These are phyloP conservation scores for Drosophila guanche DNA, from an alignment of 1,140 invertebrate genomes.

Conservation along the genomic window DNA sequence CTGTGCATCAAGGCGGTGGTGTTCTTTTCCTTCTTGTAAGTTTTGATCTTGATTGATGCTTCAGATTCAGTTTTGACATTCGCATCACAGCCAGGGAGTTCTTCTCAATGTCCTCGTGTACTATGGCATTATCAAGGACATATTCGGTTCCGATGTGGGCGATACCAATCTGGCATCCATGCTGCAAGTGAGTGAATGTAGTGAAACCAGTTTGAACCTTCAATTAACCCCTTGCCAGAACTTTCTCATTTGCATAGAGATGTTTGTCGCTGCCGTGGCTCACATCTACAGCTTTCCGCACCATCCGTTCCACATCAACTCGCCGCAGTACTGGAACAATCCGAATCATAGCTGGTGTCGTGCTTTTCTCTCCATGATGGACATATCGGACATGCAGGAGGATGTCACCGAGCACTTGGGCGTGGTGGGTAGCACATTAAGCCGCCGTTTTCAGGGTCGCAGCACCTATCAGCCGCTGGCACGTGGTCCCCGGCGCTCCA, in stretches of 20 bases:
- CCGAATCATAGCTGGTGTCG: slow-evolving; percentile 84
- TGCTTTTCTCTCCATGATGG: slow-evolving; percentile 93
- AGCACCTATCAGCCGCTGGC: slow-evolving; percentile 88
- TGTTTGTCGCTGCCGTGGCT: slow-evolving; percentile 97
- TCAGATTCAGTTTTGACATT: neutral
- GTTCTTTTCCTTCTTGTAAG: slow-evolving; percentile 99
- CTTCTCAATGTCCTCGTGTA: slow-evolving; percentile 94
- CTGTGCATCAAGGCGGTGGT: slow-evolving; percentile 99
- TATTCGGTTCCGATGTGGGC: slow-evolving; percentile 86
- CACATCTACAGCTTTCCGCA: slow-evolving; percentile 98
- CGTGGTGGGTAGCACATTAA: slow-evolving; percentile 91
- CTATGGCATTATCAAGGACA: slow-evolving; percentile 87
- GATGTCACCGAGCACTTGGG: slow-evolving; percentile 96
- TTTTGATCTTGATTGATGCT: slow-evolving; percentile 44
- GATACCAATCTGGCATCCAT: slow-evolving; percentile 87
- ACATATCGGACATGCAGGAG: slow-evolving; percentile 95
- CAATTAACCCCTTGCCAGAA: slow-evolving; percentile 86
- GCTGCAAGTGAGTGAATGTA: slow-evolving; percentile 87
- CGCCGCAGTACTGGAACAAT: slow-evolving; percentile 83
- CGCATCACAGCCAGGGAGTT: slow-evolving; percentile 93
- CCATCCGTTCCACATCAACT: slow-evolving; percentile 88
- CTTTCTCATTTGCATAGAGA: slow-evolving; percentile 98
- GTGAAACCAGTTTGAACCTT: no score
- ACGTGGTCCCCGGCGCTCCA: slow-evolving; percentile 85
- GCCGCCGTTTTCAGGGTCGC: slow-evolving; percentile 88